Evolutionary conservation across 1,140 invertebrate genomes (phyloP), one percentile per base, ranked within the genome.

Genomic region (Brachystomella parvula): DNA sequence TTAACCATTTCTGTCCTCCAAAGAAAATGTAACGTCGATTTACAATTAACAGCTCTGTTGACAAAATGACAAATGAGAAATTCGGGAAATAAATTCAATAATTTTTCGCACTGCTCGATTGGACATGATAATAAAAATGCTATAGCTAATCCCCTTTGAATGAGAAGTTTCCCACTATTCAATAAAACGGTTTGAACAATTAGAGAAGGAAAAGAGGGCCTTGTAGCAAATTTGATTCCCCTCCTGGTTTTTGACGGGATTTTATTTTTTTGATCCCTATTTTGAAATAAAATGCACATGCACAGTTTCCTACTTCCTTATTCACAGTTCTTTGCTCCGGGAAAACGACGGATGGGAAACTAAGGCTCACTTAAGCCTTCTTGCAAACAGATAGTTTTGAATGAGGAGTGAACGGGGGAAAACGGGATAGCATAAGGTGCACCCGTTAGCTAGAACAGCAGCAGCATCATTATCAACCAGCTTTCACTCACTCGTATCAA

Each of bases 241-340:
- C 24, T 6, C 49, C 9, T 26, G 49, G 15, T 53, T 19, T 53
- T 15, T 53, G 21, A 6, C 12, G 24, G 49, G 49, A 24, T 17
- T 53, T 53, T 53, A 15, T 6, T 17, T 53, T 26, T 26, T 26
- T 26, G 24, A 53, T 53, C 24, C 49, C 21, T 6, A 19, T 9
- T 39, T 19, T 19, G 35, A 26, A 53, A 53, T 53, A 53, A 53
- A 53, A 53, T 53, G 49, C 49, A 53, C 49, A 53, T 53, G 49
- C 12, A 53, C 15, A 53, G 49, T 24, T 26, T 53, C 24, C 49
- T 15, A 6, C 49, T 53, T 53, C 49, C 24, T 26, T 24, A 53
- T 53, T 24, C 24, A 24, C 9, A n/a, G 49, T 26, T 9, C 24
- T 12, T 53, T 6, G 12, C 12, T 53, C 12, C 49, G 24, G 12